Percentiles rank a stretch among this genome's conserved stretches.
Conservation (phyloP, 2,888 invertebrate species). For the Zaprionus bogoriensis region DNA sequence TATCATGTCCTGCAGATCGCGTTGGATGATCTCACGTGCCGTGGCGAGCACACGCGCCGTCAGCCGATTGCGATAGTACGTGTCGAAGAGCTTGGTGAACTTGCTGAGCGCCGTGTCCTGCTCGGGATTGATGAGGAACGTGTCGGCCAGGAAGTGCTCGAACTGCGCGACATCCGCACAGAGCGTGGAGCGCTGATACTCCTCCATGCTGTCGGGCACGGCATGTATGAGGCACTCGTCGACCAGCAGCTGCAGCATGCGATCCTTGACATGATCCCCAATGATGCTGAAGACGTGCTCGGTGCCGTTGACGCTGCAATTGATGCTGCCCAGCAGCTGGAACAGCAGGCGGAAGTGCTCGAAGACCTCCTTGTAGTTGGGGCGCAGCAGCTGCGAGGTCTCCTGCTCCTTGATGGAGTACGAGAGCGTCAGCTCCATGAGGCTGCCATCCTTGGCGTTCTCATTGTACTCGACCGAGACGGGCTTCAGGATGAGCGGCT, state of each 20-base stretch:
- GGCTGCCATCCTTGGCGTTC: slow-evolving; percentile 58
- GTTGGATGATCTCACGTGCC: slow-evolving; percentile 89
- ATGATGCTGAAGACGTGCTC: slow-evolving; percentile 83
- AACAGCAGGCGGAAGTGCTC: slow-evolving; percentile 73
- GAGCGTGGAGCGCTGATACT: slow-evolving; percentile 87
- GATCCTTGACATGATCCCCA: slow-evolving; percentile 84
- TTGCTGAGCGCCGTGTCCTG: slow-evolving; percentile 86
- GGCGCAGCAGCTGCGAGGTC: slow-evolving; percentile 63
- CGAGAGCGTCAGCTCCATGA: slow-evolving; percentile 76
- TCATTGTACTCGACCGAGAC: slow-evolving; percentile 78
- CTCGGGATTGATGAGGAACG: slow-evolving; percentile 84
- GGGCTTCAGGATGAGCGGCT: slow-evolving; percentile 80
- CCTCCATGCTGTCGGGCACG: slow-evolving; percentile 89
- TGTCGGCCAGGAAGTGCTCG: slow-evolving; percentile 85
- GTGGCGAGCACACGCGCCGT: slow-evolving; percentile 88
- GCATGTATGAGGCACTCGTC: slow-evolving; percentile 89
- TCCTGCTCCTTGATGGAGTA: slow-evolving; percentile 75
- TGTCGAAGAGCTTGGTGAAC: slow-evolving; percentile 89
- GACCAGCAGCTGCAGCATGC: slow-evolving; percentile 87
- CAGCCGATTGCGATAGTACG: slow-evolving; percentile 89
- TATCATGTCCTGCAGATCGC: slow-evolving; percentile 90
- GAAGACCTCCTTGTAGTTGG: slow-evolving; percentile 81
- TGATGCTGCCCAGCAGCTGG: slow-evolving; percentile 76
- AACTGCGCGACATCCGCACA: slow-evolving; percentile 87
- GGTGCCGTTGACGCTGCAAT: slow-evolving; percentile 72